phyloP scores from a whole-genome alignment of 2,888 invertebrate species.

The Ecliptopera silaceata region DNA sequence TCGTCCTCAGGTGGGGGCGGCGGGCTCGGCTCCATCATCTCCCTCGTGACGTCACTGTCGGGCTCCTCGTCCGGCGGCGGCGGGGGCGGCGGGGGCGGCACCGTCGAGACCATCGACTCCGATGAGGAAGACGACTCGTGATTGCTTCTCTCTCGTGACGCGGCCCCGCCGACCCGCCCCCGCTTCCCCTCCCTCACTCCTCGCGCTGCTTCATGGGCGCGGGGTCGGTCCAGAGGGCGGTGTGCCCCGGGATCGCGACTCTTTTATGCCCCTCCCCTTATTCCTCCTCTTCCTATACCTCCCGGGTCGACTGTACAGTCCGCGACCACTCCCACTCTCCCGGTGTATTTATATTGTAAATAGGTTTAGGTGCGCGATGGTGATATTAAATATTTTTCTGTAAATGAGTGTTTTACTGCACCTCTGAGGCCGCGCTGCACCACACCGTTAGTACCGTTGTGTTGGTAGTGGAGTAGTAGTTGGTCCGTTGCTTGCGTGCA shows the following conservation, averaged over 20 bases:
- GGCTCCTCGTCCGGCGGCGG: slow-evolving; percentile 74
- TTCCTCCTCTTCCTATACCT: too few relatives aligned
- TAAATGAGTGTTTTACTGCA: slow-evolving; percentile 68
- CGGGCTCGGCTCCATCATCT: slow-evolving; percentile 74
- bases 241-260: slow-evolving; percentile 6
- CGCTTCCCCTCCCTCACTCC: slow-evolving; percentile 16
- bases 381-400: slow-evolving; percentile 69
- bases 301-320: too few relatives aligned
- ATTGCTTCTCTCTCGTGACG: slow-evolving; percentile 38
- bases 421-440: slow-evolving; percentile 16
- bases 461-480: too few relatives aligned
- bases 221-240: slow-evolving; percentile 9
- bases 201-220: slow-evolving; percentile 16
- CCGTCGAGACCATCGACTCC: slow-evolving; percentile 74
- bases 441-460: neutral
- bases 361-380: slow-evolving; percentile 76
- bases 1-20: slow-evolving; percentile 67
- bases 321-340: too few relatives aligned
- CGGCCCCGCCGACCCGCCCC: slow-evolving; percentile 11
- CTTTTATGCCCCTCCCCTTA: slow-evolving; percentile 3
- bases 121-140: slow-evolving; percentile 75
- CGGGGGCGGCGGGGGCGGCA: slow-evolving; percentile 49
- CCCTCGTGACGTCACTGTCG: slow-evolving; percentile 74
- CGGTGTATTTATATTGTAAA: slow-evolving; percentile 81
- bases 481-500: too few relatives aligned